These are phyloP conservation scores for Propithecus deckenii DNA, from an alignment of 2,797 vertebrate genomes.

Conservation along the genomic window DNA sequence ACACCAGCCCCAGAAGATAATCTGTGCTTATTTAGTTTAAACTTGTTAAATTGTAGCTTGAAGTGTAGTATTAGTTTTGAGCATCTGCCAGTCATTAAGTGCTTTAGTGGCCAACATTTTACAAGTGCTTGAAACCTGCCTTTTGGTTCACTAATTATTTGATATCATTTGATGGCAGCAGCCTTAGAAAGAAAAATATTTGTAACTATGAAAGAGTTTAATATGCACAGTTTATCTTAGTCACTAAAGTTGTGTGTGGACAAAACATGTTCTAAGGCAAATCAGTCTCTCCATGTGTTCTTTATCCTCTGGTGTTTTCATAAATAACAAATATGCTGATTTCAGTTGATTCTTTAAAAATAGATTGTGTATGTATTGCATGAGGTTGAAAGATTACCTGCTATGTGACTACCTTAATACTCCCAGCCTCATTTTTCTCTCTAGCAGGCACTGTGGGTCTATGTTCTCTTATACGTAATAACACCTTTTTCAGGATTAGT, in stretches of 20 bases:
- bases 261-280: slow-evolving; percentile 59
- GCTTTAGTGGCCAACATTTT: slow-evolving; percentile 68
- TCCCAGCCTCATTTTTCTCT: not conserved
- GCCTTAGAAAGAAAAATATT: slow-evolving; percentile 72
- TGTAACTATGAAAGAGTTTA: slow-evolving; percentile 75
- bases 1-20: slow-evolving; percentile 62
- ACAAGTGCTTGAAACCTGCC: slow-evolving; percentile 75
- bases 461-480: not conserved
- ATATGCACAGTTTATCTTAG: slow-evolving; percentile 64
- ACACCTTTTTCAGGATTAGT: not conserved
- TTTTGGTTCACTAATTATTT: slow-evolving; percentile 78
- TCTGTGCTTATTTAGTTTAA: slow-evolving; percentile 75
- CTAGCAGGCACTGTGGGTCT: not conserved
- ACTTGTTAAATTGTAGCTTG: slow-evolving; percentile 67
- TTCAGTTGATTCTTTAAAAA: slow-evolving; percentile 10
- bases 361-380: not conserved
- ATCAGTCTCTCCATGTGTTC: not conserved
- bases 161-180: slow-evolving; percentile 71
- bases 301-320: slow-evolving; percentile 60
- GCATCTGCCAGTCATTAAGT: slow-evolving; percentile 76
- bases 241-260: slow-evolving; percentile 50
- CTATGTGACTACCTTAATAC: not conserved
- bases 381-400: not conserved
- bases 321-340: slow-evolving; percentile 53
- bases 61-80: slow-evolving; percentile 75